These are phyloP conservation scores for Eupithecia inturbata DNA, from an alignment of 2,888 invertebrate genomes.

Conservation along the genomic window DNA sequence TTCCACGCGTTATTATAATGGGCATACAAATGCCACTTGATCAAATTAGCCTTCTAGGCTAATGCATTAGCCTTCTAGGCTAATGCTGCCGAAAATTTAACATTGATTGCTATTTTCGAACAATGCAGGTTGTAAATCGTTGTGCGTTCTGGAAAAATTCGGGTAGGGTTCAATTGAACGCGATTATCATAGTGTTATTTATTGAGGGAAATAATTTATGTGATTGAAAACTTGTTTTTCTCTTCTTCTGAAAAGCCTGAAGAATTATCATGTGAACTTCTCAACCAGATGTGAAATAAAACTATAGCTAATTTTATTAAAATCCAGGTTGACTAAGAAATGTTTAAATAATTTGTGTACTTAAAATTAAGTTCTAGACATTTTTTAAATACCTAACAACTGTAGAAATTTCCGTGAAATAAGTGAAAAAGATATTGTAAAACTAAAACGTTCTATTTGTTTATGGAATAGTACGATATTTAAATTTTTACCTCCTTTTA, in stretches of 20 bases:
- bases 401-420: neutral
- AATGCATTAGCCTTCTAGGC: no score
- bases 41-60: no score
- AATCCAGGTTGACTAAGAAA: neutral
- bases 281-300: neutral
- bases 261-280: neutral
- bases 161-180: neutral
- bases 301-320: neutral
- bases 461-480: neutral
- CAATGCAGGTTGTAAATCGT: neutral
- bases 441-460: neutral
- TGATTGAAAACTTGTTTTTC: neutral
- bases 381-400: neutral
- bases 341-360: neutral
- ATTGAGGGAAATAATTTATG: neutral
- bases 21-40: neutral
- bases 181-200: neutral
- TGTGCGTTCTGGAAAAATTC: neutral
- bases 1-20: conserved; percentile 13
- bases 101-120: neutral
- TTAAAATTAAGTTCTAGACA: neutral
- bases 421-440: neutral
- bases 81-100: neutral
- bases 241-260: neutral
- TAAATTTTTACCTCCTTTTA: conserved; percentile 4